These are phyloP conservation scores for Motacilla alba DNA, from an alignment of 2,113 vertebrate genomes.

Conservation along the genomic window DNA sequence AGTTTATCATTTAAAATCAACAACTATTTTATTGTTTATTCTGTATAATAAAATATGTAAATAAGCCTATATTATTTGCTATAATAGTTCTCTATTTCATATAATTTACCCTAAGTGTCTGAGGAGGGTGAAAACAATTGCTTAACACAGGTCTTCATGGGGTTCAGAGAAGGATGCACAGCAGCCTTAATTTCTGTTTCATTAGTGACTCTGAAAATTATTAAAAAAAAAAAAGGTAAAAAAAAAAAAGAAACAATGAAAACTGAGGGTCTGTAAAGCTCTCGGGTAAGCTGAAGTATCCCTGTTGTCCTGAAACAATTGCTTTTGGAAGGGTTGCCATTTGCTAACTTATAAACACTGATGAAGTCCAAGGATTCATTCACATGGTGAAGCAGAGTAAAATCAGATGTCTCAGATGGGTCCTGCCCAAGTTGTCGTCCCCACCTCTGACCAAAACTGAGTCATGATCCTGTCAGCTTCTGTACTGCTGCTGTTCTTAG, in stretches of 20 bases:
- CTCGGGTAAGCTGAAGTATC: background rate
- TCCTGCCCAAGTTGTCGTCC: background rate
- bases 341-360: background rate
- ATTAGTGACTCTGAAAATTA: background rate
- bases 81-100: background rate
- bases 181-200: background rate
- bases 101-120: background rate
- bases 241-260: background rate
- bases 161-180: background rate
- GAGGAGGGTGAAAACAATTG: background rate
- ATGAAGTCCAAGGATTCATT: background rate
- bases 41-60: background rate
- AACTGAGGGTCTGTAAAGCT: background rate
- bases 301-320: background rate
- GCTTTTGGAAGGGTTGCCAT: background rate
- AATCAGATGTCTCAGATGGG: background rate
- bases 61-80: background rate
- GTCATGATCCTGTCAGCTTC: background rate
- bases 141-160: background rate
- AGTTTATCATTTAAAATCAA: conserved; percentile 89
- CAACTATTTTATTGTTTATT: background rate
- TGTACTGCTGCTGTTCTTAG: background rate
- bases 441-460: background rate
- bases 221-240: background rate
- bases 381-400: background rate